Conservation (phyloP, 2,888 invertebrate species). For the Liodrosophila aerea region DNA sequence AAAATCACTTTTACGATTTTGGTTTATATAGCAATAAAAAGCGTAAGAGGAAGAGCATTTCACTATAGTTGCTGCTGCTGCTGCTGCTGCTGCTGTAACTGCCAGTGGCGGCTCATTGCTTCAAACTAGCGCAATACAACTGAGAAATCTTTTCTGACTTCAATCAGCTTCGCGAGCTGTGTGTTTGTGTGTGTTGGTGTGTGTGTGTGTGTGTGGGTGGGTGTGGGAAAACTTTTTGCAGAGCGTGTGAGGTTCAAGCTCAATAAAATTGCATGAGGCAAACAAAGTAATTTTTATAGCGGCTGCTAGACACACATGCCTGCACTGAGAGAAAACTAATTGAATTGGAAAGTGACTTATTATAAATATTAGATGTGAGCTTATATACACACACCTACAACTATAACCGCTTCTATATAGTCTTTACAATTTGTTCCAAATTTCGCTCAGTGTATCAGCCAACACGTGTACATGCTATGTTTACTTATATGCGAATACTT, state of each 20-base stretch:
- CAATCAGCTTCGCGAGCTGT: conserved; percentile 49
- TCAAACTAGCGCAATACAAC: conserved; percentile 73
- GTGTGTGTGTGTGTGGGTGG: conserved; percentile 20
- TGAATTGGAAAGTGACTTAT: too few relatives aligned
- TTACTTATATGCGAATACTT: conserved; percentile 46
- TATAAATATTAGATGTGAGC: too few relatives aligned
- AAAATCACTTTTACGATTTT: conserved; percentile 77
- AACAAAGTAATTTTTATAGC: conserved; percentile 76
- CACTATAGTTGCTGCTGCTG: too few relatives aligned
- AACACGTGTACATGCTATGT: conserved; percentile 18
- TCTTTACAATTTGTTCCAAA: too few relatives aligned
- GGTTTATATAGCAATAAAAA: conserved; percentile 70
- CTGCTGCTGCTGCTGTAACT: conserved; percentile 13
- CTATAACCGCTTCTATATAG: too few relatives aligned
- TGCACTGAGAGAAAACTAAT: background rate
- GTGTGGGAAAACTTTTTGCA: conserved; percentile 60
- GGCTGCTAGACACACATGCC: conserved; percentile 27
- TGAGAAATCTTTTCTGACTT: conserved; percentile 65
- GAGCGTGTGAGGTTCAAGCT: conserved; percentile 45
- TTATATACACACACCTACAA: too few relatives aligned
- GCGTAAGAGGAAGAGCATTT: background rate
- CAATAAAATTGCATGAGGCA: conserved; percentile 75
- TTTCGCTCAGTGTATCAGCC: conserved; percentile 2
- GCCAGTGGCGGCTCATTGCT: conserved; percentile 31
- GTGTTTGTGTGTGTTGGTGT: conserved; percentile 28